Conservation (phyloP, 2,888 invertebrate species). For the Carpatolechia fugitivella region DNA sequence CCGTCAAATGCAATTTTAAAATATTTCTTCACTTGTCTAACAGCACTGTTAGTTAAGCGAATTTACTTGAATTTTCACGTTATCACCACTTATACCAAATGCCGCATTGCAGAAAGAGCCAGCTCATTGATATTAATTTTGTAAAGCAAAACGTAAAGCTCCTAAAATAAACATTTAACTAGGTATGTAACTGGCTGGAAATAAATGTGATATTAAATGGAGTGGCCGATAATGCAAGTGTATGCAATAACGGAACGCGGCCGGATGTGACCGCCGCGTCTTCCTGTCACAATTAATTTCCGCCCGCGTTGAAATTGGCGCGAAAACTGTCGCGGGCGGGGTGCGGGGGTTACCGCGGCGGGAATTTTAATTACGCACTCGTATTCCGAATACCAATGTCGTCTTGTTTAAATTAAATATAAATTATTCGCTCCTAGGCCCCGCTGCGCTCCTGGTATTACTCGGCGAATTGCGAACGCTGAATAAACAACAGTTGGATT, state of each 20-base stretch:
- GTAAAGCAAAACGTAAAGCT: neutral
- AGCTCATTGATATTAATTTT: no score
- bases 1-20: no score
- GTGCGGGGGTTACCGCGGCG: conserved; percentile 64
- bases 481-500: conserved; percentile 70
- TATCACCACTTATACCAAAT: no score
- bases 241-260: conserved; percentile 67
- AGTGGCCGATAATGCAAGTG: conserved; percentile 51
- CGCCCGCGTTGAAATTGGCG: conserved; percentile 79
- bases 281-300: conserved; percentile 80
- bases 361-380: conserved; percentile 80
- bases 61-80: no score
- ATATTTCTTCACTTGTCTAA: no score
- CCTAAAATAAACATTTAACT: neutral
- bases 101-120: no score
- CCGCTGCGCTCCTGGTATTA: conserved; percentile 66
- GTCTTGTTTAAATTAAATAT: conserved; percentile 80
- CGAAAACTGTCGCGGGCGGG: conserved; percentile 73
- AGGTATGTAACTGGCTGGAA: neutral
- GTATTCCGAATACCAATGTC: conserved; percentile 79
- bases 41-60: no score
- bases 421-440: conserved; percentile 77
- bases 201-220: conserved; percentile 23
- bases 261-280: conserved; percentile 77
- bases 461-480: conserved; percentile 57